Evolutionary conservation across 2,888 invertebrate genomes (phyloP).

Genomic region (Diarsia rubi): DNA sequence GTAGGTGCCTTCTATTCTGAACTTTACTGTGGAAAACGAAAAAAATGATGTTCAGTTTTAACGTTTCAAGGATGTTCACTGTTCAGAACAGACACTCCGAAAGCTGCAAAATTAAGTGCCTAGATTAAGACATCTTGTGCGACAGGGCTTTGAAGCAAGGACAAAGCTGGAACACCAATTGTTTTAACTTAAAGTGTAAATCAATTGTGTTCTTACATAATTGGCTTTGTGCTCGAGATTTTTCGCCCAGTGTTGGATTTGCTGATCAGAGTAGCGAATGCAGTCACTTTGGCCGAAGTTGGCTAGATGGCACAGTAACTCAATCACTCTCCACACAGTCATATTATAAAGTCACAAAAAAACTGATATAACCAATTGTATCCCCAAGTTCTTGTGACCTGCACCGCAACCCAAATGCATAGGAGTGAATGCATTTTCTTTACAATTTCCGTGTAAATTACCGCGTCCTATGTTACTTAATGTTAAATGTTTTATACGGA

Average conservation of each 20-base stretch:
- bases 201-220: neutral
- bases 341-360: too few species aligned
- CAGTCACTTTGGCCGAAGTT: neutral
- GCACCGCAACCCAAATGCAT: conserved; percentile 63
- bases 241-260: neutral
- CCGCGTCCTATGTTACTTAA: conserved; percentile 51
- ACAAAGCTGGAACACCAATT: neutral
- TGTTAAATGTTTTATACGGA: conserved; percentile 29
- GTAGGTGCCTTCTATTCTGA: neutral
- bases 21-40: neutral
- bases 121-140: neutral
- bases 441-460: conserved; percentile 73
- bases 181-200: neutral
- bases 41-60: neutral
- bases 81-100: neutral
- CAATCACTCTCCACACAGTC: neutral
- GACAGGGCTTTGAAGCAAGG: neutral
- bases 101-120: neutral
- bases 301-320: neutral
- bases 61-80: neutral
- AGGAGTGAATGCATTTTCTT: conserved; percentile 79
- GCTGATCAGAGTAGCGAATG: neutral
- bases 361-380: neutral
- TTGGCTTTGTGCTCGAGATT: neutral
- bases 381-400: conserved; percentile 45